Base-by-base conservation (phyloP, 2,888 invertebrate genomes). In the Sceliomorpha sp. region DNA sequence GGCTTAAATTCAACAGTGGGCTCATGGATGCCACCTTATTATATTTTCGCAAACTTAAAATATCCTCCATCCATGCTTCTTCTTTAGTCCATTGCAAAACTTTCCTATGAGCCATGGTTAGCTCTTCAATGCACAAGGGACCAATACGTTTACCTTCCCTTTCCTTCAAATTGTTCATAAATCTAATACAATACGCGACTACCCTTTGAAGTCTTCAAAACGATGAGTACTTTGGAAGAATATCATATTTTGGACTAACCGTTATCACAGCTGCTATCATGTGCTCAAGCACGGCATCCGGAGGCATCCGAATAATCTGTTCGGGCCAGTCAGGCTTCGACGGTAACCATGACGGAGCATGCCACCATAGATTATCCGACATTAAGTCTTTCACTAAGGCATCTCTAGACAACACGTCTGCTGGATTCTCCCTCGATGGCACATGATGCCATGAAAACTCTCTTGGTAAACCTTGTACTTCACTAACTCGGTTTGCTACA, bases 11-110 rank as follows among this genome's bases (percentile, higher is more conserved):
- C 5, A 20, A 5, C 2, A 20, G 20, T 20, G 20, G 5, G 20
- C 20, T 20, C 5, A 5, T 20, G 20, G 20, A 20, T 20, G 5
- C 20, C 3, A 20, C 20, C 3, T 5, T 4, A 4, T 20, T 20
- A 5, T 5, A 5, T 20, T 20, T 20, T 5, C 5, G 2, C 20
- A 20, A 20, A 20, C 5, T 20, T 20, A 4, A 5, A 20, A 20
- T 20, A 20, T 20, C 20, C 2, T 20, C 20, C 3, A 4, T 4
- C 3, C 2, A 20, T 5, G 2, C 20, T 5, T 20, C 20, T 5
- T 42, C 40, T 9, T 44, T 27, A n/a, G 29, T 44, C 44, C 29
- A 44, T 15, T 29, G 14, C 15, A 44, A 9, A 14, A 44, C 14
- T 29, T n/a, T 29, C 1, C 14, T 44, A 17, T 27, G 14, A 10